Conservation (phyloP, 2,113 vertebrate species). For the Gadus macrocephalus region DNA sequence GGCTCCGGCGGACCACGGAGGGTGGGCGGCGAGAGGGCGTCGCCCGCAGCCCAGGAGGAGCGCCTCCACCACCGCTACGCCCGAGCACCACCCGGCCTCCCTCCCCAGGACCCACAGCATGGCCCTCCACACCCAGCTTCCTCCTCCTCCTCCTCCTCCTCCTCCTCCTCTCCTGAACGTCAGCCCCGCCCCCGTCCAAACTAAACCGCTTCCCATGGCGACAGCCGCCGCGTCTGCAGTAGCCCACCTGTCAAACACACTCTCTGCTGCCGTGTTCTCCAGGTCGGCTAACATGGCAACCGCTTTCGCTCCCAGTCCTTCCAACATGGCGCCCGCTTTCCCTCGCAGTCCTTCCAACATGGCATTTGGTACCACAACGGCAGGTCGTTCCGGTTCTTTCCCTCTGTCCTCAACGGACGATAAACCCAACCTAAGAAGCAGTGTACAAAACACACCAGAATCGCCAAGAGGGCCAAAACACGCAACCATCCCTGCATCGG, state of each 20-base stretch:
- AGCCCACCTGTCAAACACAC: constrained; percentile 26
- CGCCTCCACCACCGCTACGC: constrained; percentile 21
- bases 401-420: constrained; percentile 1
- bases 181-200: constrained; percentile 2
- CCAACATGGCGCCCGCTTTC: constrained; percentile 24
- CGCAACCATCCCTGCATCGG: not conserved
- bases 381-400: constrained; percentile 13
- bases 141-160: not conserved
- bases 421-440: constrained; percentile 13
- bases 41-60: constrained; percentile 31
- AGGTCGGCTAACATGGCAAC: constrained; percentile 37
- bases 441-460: not conserved
- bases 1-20: constrained; percentile 28
- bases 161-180: constrained; percentile 8
- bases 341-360: constrained; percentile 21
- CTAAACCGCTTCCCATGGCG: constrained; percentile 3
- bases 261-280: constrained; percentile 48
- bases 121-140: not conserved
- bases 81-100: constrained; percentile 17
- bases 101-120: constrained; percentile 28
- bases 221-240: not conserved
- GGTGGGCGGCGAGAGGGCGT: constrained; percentile 32
- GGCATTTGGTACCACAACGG: not conserved
- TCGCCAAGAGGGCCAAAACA: constrained; percentile 1
- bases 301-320: constrained; percentile 9